phyloP scores from a whole-genome alignment of 1,140 invertebrate species.

The Thaumatotibia leucotreta region DNA sequence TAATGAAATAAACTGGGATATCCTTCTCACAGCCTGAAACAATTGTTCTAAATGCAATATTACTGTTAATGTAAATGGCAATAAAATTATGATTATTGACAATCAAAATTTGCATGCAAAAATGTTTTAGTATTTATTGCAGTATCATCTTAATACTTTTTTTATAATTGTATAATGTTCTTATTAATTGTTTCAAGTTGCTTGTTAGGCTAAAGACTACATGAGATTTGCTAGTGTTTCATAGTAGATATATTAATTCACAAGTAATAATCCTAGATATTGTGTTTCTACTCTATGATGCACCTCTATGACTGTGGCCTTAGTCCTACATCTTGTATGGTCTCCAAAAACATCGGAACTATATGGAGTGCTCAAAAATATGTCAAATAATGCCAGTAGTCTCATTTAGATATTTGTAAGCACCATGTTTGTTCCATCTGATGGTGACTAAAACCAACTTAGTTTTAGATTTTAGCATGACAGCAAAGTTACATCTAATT shows the following conservation, averaged over 20 bases:
- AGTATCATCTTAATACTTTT: not conserved
- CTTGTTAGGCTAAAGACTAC: not conserved
- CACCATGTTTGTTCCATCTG: too few species aligned
- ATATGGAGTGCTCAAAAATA: too few species aligned
- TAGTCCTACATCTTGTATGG: not conserved
- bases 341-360: too few species aligned
- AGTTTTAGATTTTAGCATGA: not conserved
- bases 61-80: not conserved
- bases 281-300: not conserved
- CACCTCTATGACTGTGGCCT: not conserved
- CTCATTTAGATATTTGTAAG: too few species aligned
- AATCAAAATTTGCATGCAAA: not conserved
- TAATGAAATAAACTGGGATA: slow-evolving; percentile 87
- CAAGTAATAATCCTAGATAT: not conserved
- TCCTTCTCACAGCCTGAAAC: slow-evolving; percentile 45
- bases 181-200: not conserved
- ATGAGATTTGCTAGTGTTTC: not conserved
- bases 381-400: too few species aligned
- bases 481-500: not conserved
- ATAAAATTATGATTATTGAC: not conserved
- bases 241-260: not conserved
- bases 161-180: slow-evolving; percentile 2
- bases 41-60: not conserved
- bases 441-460: too few species aligned
- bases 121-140: not conserved